Evolutionary conservation across 1,140 invertebrate genomes (phyloP).

Genomic region (Ceratoteleas bidentatus): DNA sequence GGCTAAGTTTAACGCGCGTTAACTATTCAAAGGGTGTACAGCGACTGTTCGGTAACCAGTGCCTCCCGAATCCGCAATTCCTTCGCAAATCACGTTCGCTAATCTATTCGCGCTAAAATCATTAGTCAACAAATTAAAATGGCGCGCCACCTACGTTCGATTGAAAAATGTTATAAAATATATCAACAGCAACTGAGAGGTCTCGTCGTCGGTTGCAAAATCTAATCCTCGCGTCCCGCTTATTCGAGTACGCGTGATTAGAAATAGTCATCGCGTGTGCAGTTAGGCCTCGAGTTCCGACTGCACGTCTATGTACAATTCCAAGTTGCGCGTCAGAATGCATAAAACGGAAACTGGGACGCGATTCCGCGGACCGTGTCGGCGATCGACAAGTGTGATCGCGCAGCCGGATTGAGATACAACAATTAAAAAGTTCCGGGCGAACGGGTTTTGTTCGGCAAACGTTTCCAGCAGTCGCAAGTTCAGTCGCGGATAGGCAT

Average conservation of each 20-base stretch:
- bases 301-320: conserved; percentile 46
- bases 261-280: conserved; percentile 33
- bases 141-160: conserved; percentile 12
- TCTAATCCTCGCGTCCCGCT: conserved; percentile 10
- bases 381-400: no score
- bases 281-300: conserved; percentile 20
- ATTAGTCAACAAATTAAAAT: conserved; percentile 47
- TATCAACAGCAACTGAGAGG: conserved; percentile 33
- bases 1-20: conserved; percentile 3
- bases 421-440: conserved; percentile 49
- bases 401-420: conserved; percentile 36
- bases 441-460: conserved; percentile 28
- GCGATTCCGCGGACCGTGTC: conserved; percentile 8
- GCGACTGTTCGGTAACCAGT: conserved; percentile 4
- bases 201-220: conserved; percentile 18
- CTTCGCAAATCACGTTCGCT: conserved; percentile 17
- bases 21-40: conserved; percentile 21
- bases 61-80: conserved; percentile 20
- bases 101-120: conserved; percentile 19
- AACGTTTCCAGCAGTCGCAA: conserved; percentile 23
- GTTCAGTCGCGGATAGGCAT: conserved; percentile 21
- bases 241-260: conserved; percentile 22
- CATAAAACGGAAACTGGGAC: conserved; percentile 31
- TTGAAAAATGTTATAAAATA: conserved; percentile 40
- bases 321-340: conserved; percentile 28